These are phyloP conservation scores for Octonoba sinensis DNA, from an alignment of 2,888 invertebrate species.

Conservation along the genomic window DNA sequence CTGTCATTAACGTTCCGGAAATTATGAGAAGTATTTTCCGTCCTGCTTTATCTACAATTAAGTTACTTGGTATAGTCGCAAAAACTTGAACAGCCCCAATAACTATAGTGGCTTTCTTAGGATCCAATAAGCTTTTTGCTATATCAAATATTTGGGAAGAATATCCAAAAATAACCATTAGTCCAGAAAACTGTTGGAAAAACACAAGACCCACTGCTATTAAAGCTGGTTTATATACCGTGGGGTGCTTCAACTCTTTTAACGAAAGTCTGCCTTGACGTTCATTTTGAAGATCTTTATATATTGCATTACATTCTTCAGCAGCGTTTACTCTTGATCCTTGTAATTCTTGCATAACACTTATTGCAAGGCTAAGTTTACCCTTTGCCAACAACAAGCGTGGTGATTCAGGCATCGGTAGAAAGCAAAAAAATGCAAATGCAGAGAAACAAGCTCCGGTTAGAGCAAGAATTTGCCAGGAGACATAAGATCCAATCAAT, in stretches of 20 bases:
- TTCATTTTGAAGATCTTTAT: conserved; percentile 70
- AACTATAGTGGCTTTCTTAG: conserved; percentile 84
- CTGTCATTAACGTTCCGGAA: conserved; percentile 76
- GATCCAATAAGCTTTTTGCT: conserved; percentile 84
- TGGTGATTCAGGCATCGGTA: conserved; percentile 91
- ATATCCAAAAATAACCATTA: conserved; percentile 96
- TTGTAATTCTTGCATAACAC: conserved; percentile 85
- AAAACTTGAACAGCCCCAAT: conserved; percentile 90
- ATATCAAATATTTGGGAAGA: conserved; percentile 85
- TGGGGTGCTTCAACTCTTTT: conserved; percentile 79
- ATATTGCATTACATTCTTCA: conserved; percentile 75
- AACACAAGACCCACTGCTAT: conserved; percentile 91
- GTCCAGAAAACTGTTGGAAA: conserved; percentile 94
- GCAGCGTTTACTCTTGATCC: conserved; percentile 84
- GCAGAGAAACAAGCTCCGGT: conserved; percentile 83
- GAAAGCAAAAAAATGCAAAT: conserved; percentile 83
- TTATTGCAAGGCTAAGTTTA: conserved; percentile 79
- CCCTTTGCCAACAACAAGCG: conserved; percentile 72
- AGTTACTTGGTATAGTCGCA: conserved; percentile 87
- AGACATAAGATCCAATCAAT: conserved; percentile 81
- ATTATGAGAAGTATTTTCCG: conserved; percentile 88
- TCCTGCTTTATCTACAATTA: conserved; percentile 91
- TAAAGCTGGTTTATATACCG: conserved; percentile 82
- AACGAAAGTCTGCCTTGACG: conserved; percentile 75
- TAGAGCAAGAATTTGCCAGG: conserved; percentile 86